Evolutionary conservation across 1,140 invertebrate genomes (phyloP), one percentile per base, ranked within the genome.

Genomic region (Diprion similis): DNA sequence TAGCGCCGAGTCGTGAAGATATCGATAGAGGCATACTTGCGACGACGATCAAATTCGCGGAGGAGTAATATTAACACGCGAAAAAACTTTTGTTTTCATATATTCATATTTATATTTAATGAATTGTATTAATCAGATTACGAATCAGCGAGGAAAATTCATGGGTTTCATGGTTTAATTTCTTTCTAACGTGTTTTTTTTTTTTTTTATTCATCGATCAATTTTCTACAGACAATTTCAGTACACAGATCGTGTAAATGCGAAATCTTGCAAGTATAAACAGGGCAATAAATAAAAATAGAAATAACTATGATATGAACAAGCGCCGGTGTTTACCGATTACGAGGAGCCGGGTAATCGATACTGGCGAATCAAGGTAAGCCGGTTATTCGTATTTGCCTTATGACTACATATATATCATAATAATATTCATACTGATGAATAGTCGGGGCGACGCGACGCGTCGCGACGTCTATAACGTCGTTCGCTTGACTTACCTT

Each of bases 291-390:
- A 8, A 59, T 13, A 59, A 59, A 59, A 59, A 59, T 59, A 59
- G n/a, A 13, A 59, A 59, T 0, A 59, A 6, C 24, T 37, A 6
- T 37, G 6, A 37, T 37, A 37, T 37, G 24, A 6, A 37, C 78
- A 77, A 78, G 68, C 67, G 75, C 80, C 78, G 75, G 77, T 77
- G 76, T 84, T 84, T 83, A 83, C 83, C 79, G 79, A 82, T 82
- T 83, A 81, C 79, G 79, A 81, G 81, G 81, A 80, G 80, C 81
- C 74, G 69, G 48, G 78, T 76, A 80, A 84, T 85, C 81, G 82
- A 85, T 84, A 84, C 81, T 79, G 79, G 80, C 77, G 74, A 83
- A 78, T 81, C 85, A 87, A 87, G 84, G 85, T 78, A 76, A 86
- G 77, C 84, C 71, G 80, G 81, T 86, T 17, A 13, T n/a, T 9